phyloP scores from a whole-genome alignment of 2,113 vertebrate genomes.

The Serilophus lunatus region DNA sequence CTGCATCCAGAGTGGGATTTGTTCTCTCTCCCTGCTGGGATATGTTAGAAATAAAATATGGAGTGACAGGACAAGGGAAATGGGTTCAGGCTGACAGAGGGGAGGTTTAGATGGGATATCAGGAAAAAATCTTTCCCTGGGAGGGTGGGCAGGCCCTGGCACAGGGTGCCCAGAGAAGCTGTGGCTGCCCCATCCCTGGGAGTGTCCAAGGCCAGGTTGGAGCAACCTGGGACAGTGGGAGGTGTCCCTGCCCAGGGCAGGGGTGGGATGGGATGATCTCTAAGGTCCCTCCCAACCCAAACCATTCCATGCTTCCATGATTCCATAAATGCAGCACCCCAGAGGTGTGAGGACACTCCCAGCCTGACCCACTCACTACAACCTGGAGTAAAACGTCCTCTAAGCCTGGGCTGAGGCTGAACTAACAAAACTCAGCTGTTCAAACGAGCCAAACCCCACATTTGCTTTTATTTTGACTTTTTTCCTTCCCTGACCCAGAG shows the following conservation, averaged over 20 bases:
- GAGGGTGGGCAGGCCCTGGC: background rate
- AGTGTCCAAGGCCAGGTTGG: background rate
- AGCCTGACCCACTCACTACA: background rate
- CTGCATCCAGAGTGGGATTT: background rate
- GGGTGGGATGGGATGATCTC: background rate
- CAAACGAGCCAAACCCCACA: background rate
- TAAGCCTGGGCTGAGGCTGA: background rate
- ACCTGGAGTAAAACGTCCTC: background rate
- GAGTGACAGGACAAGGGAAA: background rate
- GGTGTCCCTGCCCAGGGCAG: background rate
- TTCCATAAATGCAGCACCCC: background rate
- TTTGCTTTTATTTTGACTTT: background rate
- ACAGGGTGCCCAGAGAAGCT: background rate
- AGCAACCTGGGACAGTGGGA: background rate
- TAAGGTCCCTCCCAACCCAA: background rate
- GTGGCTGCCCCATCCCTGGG: background rate
- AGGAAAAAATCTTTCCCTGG: background rate
- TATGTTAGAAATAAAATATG: background rate
- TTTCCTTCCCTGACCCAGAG: background rate
- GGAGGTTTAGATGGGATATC: background rate
- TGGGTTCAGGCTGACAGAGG: background rate
- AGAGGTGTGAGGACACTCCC: background rate
- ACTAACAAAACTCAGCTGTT: background rate
- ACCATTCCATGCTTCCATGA: background rate
- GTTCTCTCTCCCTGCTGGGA: background rate